Evolutionary conservation across 2,888 invertebrate genomes (phyloP).

Genomic region (Nemapogon koenigi): DNA sequence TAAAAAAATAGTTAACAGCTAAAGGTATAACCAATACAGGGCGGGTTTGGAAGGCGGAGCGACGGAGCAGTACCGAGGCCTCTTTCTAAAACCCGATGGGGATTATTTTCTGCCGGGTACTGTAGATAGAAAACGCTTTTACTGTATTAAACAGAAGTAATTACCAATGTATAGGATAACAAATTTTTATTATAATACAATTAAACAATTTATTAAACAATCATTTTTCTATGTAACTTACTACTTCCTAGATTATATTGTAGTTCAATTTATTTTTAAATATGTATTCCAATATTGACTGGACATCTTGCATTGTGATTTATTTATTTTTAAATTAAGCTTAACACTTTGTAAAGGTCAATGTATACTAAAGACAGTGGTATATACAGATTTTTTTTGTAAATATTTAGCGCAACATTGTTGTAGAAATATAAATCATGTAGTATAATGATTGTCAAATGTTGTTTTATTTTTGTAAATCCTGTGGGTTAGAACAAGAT

Average conservation of each 20-base stretch:
- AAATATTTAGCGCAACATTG: slow-evolving; percentile 38
- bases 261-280: slow-evolving; percentile 1
- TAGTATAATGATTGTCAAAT: slow-evolving; percentile 54
- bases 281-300: background rate
- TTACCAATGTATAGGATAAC: background rate
- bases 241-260: slow-evolving; percentile 1
- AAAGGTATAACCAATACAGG: too few species aligned
- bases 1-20: too few species aligned
- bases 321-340: background rate
- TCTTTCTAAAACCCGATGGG: too few species aligned
- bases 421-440: slow-evolving; percentile 48
- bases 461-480: slow-evolving; percentile 34
- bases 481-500: too few species aligned
- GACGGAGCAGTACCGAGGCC: too few species aligned
- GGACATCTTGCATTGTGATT: background rate
- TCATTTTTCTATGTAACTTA: slow-evolving; percentile 39
- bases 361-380: too few species aligned
- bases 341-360: background rate
- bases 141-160: too few species aligned
- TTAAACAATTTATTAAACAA: slow-evolving; percentile 48
- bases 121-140: too few species aligned
- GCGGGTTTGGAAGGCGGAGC: too few species aligned
- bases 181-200: slow-evolving; percentile 4
- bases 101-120: too few species aligned
- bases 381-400: slow-evolving; percentile 44